Conservation (phyloP, 2,888 invertebrate genomes). For the Drosophila nigricruria region DNA sequence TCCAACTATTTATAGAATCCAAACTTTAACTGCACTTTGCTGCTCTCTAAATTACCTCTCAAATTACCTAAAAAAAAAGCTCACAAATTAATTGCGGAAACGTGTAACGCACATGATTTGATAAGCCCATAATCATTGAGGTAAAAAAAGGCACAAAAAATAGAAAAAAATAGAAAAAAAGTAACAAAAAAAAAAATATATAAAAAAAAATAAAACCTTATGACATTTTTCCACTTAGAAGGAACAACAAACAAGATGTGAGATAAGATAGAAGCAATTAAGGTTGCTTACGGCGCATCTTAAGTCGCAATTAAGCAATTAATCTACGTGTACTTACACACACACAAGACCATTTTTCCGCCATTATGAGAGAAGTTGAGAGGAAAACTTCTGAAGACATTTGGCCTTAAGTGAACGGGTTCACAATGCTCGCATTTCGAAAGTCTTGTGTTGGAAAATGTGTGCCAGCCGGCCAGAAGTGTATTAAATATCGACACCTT, state of each 20-base stretch:
- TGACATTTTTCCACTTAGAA: slow-evolving; percentile 51
- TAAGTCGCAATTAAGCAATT: slow-evolving; percentile 48
- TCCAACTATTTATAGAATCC: neutral
- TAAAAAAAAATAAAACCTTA: slow-evolving; percentile 19
- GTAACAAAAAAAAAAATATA: slow-evolving; percentile 1
- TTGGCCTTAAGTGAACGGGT: slow-evolving; percentile 10
- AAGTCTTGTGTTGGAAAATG: slow-evolving; percentile 46
- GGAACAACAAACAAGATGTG: slow-evolving; percentile 34
- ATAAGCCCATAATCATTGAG: slow-evolving; percentile 42
- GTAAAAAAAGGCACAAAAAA: neutral
- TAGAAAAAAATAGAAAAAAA: neutral
- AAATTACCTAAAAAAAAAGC: neutral
- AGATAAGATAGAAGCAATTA: slow-evolving; percentile 55
- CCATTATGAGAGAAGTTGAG: neutral
- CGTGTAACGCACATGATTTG: slow-evolving; percentile 31
- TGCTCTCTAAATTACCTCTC: neutral
- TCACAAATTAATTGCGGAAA: slow-evolving; percentile 41
- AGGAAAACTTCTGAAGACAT: slow-evolving; percentile 19
- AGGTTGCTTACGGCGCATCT: slow-evolving; percentile 36
- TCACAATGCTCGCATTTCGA: slow-evolving; percentile 21
- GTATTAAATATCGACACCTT: slow-evolving; percentile 59
- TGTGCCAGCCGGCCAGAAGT: slow-evolving; percentile 33
- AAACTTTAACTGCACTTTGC: neutral
- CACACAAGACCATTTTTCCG: neutral
- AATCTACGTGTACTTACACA: slow-evolving; percentile 31